Conservation (phyloP, 2,113 vertebrate species). For the Sturnus vulgaris region DNA sequence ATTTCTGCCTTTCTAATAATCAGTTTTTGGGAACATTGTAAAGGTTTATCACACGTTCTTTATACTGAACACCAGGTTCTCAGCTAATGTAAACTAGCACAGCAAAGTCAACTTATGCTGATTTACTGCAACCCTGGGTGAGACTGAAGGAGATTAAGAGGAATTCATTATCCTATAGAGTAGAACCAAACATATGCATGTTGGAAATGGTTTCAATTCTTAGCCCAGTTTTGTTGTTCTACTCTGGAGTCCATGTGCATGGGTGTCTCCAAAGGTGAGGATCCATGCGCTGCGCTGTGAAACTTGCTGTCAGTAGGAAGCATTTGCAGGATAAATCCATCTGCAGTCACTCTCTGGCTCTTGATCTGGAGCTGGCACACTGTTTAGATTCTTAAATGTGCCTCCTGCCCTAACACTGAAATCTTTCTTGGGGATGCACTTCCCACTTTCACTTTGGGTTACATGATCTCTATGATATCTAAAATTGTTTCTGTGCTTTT, state of each 20-base stretch:
- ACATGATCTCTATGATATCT: not conserved
- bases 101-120: not conserved
- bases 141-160: not conserved
- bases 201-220: not conserved
- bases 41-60: not conserved
- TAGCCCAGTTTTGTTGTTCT: not conserved
- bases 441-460: not conserved
- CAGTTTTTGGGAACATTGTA: not conserved
- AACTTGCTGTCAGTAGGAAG: not conserved
- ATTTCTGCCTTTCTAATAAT: not conserved
- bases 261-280: not conserved
- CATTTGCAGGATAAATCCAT: not conserved
- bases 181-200: not conserved
- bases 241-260: not conserved
- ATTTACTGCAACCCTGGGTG: not conserved
- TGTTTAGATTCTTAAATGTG: not conserved
- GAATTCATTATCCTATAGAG: not conserved
- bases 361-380: not conserved
- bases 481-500: not conserved
- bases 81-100: not conserved
- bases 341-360: not conserved
- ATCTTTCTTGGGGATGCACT: not conserved
- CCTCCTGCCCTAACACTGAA: not conserved
- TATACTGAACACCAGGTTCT: not conserved
- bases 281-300: not conserved